Percentiles rank a stretch among this genome's conserved stretches.
These are phyloP conservation scores for Amyelois transitella DNA, from an alignment of 1,140 invertebrate species.

Conservation along the genomic window DNA sequence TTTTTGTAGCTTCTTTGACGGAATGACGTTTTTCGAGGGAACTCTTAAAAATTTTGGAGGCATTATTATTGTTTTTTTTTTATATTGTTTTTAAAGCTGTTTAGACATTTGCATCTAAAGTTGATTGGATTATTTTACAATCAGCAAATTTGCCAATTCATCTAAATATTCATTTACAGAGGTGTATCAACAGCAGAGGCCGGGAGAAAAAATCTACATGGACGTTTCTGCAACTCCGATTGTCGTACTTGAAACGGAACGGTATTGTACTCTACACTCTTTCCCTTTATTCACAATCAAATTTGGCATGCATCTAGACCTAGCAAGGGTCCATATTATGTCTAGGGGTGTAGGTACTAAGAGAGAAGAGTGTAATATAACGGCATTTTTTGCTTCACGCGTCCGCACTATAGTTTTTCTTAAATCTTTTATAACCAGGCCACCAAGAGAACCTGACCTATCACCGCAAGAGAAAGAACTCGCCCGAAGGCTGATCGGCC, in stretches of 20 bases:
- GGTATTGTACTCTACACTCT: constrained; percentile 32
- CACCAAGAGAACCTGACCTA: constrained; percentile 45
- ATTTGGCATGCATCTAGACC: too few relatives aligned
- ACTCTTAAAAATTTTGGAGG: too few relatives aligned
- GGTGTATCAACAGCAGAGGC: constrained; percentile 37
- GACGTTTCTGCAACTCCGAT: constrained; percentile 40
- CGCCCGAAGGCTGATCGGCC: constrained; percentile 46
- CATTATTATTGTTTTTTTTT: too few relatives aligned
- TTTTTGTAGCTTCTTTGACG: too few relatives aligned
- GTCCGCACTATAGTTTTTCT: neutral
- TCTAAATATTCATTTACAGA: constrained; percentile 30
- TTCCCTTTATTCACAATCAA: too few relatives aligned
- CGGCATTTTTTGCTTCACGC: constrained; percentile 28
- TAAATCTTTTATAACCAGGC: constrained; percentile 20
- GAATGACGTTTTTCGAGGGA: too few relatives aligned
- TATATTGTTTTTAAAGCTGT: too few relatives aligned
- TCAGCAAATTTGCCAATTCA: too few relatives aligned
- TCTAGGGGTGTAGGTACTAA: too few relatives aligned
- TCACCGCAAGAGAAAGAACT: constrained; percentile 48
- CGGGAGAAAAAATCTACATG: constrained; percentile 37
- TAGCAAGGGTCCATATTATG: too few relatives aligned
- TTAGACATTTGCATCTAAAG: too few relatives aligned
- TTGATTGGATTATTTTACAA: too few relatives aligned
- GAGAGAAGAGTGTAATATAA: constrained; percentile 59
- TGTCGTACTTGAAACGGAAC: constrained; percentile 56